Evolutionary conservation across 2,888 invertebrate species (phyloP).

Genomic region (Noctua janthina): DNA sequence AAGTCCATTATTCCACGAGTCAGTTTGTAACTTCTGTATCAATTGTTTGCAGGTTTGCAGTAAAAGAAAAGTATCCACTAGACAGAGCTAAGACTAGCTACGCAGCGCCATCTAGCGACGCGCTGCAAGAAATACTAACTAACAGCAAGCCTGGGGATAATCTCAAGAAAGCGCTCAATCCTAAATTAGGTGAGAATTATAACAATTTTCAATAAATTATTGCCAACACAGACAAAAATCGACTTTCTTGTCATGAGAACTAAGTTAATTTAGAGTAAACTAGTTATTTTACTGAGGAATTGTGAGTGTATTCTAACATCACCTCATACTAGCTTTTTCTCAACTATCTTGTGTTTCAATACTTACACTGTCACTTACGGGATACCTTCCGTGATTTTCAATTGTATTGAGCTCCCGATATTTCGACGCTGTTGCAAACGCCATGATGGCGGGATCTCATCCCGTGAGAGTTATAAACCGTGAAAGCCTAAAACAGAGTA

Average conservation of each 20-base stretch:
- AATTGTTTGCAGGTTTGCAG: slow-evolving; percentile 93
- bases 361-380: no score
- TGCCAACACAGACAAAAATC: neutral
- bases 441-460: no score
- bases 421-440: no score
- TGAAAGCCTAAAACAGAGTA: no score
- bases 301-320: neutral
- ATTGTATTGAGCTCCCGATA: no score
- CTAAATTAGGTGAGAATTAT: slow-evolving; percentile 91
- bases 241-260: neutral
- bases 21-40: no score
- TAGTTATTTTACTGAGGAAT: neutral
- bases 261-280: neutral
- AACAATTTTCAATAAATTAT: neutral
- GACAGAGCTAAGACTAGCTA: slow-evolving; percentile 93
- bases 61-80: slow-evolving; percentile 97
- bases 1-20: neutral
- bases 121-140: slow-evolving; percentile 90
- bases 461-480: no score
- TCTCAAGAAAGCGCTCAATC: slow-evolving; percentile 95
- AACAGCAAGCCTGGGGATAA: slow-evolving; percentile 93
- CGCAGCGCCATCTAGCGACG: slow-evolving; percentile 89
- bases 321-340: neutral
- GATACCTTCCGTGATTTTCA: no score
- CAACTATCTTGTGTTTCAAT: no score